A percentile compares a stretch with the other conserved stretches of the same genome.
Conservation (phyloP, 1,140 invertebrate species). For the Brachionus calyciflorus region DNA sequence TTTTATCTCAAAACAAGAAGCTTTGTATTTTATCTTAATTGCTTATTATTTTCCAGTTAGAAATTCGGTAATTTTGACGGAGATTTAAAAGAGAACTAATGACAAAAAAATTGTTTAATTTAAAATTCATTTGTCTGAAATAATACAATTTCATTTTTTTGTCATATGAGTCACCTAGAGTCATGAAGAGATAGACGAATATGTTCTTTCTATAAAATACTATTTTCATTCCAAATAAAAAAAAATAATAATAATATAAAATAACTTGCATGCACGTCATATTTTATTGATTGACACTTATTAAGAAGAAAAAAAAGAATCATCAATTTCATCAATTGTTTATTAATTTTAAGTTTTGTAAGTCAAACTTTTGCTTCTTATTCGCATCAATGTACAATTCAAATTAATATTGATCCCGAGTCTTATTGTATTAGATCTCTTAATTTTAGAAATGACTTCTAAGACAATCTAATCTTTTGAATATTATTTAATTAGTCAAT, state of each 20-base stretch:
- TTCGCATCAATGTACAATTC: background rate
- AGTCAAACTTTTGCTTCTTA: background rate
- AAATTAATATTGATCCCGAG: background rate
- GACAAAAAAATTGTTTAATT: no score
- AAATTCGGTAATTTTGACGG: no score
- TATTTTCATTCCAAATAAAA: background rate
- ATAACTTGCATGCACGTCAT: conserved; percentile 22
- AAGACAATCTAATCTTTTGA: conserved; percentile 19
- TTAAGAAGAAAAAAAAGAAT: background rate
- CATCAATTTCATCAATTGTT: no score
- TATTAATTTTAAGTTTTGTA: background rate
- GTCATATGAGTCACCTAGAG: no score
- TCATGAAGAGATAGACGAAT: no score
- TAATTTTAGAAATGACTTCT: background rate
- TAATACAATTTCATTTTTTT: no score
- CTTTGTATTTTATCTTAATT: no score
- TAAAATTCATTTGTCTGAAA: no score
- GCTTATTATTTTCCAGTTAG: no score
- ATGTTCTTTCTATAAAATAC: background rate
- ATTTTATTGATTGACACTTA: conserved; percentile 1
- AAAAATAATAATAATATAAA: background rate
- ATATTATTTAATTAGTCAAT: conserved; percentile 25
- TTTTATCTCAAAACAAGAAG: no score
- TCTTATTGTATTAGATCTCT: no score
- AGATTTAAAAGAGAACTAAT: no score